Conservation (phyloP, 2,797 vertebrate species). For the Presbytis comata region DNA sequence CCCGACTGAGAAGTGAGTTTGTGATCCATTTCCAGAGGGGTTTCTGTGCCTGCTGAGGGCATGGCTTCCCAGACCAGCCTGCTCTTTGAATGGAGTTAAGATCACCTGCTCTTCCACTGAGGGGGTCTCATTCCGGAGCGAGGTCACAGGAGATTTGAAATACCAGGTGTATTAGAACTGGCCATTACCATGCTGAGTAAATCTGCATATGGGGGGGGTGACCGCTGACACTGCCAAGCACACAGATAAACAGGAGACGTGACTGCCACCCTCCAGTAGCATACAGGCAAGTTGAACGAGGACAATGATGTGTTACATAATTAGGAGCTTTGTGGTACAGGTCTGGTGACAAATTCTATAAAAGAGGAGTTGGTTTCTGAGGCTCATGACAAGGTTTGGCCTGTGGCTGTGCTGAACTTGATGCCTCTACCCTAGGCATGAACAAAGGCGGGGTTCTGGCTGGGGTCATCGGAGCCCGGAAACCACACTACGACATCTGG, state of each 20-base stretch:
- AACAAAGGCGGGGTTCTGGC: slow-evolving; percentile 96
- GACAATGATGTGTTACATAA: neutral
- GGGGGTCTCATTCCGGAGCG: neutral
- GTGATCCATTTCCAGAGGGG: neutral
- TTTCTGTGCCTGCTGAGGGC: neutral
- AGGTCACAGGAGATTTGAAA: neutral
- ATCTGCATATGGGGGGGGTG: neutral
- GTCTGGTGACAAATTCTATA: neutral
- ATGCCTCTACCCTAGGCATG: slow-evolving; percentile 85
- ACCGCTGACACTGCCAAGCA: neutral
- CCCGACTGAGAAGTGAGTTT: neutral
- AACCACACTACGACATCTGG: slow-evolving; percentile 98
- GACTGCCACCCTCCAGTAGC: neutral
- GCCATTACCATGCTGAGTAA: neutral
- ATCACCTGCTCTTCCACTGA: neutral
- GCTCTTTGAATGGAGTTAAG: neutral
- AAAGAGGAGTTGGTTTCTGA: neutral
- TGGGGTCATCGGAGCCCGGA: slow-evolving; percentile 95
- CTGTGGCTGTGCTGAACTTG: neutral
- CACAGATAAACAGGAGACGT: neutral
- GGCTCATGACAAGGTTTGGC: too few relatives aligned
- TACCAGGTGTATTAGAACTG: neutral
- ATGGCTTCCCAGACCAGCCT: neutral
- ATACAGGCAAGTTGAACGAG: neutral
- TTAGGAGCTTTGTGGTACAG: neutral